Conservation (phyloP, 2,797 vertebrate species). For the Manis pentadactyla region DNA sequence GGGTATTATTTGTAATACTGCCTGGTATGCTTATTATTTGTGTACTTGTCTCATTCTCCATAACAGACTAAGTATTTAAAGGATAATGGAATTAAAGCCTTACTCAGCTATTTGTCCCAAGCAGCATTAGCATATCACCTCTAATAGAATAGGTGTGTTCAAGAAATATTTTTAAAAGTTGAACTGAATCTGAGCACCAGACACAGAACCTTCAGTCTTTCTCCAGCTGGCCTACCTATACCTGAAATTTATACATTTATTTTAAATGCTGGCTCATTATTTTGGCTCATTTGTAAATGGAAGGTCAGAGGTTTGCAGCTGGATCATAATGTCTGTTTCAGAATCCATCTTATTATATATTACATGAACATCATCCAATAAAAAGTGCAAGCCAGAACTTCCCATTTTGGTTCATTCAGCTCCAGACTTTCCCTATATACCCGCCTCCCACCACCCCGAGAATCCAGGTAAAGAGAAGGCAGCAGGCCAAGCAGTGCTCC, state of each 20-base stretch:
- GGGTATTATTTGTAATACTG: neutral
- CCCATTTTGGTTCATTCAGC: neutral
- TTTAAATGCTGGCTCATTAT: neutral
- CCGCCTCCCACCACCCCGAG: neutral
- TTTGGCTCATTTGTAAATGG: conserved; percentile 32
- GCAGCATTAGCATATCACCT: neutral
- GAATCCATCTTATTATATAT: neutral
- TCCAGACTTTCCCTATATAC: neutral
- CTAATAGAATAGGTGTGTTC: neutral
- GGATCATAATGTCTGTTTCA: neutral
- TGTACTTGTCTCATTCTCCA: neutral
- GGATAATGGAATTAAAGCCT: neutral
- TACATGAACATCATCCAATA: neutral
- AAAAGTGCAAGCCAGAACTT: neutral
- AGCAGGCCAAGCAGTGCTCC: conserved; percentile 19
- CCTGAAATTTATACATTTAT: conserved; percentile 1
- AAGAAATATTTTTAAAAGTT: neutral
- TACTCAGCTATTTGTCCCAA: neutral
- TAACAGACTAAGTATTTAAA: neutral
- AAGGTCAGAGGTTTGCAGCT: conserved; percentile 43
- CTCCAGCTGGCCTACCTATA: neutral
- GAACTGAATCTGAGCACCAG: neutral
- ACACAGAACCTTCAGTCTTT: conserved; percentile 27
- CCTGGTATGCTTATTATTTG: neutral
- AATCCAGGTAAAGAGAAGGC: conserved; percentile 9